Conservation (phyloP, 2,888 invertebrate species). For the Eupithecia abbreviata region DNA sequence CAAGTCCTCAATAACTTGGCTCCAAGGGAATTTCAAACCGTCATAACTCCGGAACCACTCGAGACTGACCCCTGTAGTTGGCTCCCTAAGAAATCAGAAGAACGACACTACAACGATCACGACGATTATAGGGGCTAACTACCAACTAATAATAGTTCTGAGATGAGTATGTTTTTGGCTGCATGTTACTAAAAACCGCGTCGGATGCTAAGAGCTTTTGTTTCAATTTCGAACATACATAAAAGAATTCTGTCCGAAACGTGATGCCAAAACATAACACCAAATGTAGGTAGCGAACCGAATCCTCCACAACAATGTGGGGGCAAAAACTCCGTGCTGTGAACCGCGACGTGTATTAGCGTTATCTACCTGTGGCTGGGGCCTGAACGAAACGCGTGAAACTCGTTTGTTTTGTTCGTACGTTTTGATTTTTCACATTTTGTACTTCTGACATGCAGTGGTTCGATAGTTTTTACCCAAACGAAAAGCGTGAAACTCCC, state of each 20-base stretch:
- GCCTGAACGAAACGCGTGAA: background rate
- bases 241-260: constrained; percentile 1
- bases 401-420: too few species aligned
- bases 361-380: background rate
- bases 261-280: constrained; percentile 8
- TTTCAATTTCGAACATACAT: background rate
- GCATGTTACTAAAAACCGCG: background rate
- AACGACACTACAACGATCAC: too few species aligned
- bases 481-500: too few species aligned
- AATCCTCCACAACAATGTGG: constrained; percentile 1
- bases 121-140: too few species aligned
- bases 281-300: background rate
- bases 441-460: background rate
- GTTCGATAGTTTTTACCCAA: background rate
- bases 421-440: background rate
- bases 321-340: background rate
- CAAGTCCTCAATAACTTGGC: too few species aligned
- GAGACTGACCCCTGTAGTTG: too few species aligned
- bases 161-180: background rate
- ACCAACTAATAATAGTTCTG: too few species aligned
- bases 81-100: too few species aligned
- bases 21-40: too few species aligned
- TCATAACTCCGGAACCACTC: too few species aligned
- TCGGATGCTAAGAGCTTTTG: background rate
- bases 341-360: constrained; percentile 3